Percentiles rank a stretch among this genome's conserved stretches.
These are phyloP conservation scores for Philhelius pedissequus DNA, from an alignment of 2,888 invertebrate species.

Conservation along the genomic window DNA sequence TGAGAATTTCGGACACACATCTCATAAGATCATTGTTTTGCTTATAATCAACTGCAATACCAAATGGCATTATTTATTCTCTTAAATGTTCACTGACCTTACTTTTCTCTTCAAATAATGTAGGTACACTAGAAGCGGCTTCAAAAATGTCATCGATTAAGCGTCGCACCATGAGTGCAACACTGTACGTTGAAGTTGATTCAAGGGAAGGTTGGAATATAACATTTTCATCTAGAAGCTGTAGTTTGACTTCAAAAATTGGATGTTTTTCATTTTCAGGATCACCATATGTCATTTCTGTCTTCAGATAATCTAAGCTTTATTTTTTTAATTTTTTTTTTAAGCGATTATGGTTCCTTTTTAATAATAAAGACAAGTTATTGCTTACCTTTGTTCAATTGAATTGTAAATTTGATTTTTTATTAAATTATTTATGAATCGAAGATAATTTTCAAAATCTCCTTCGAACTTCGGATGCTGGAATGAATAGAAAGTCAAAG, in stretches of 20 bases:
- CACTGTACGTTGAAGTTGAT: constrained; percentile 83
- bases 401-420: constrained; percentile 23
- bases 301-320: constrained; percentile 76
- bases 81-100: neutral
- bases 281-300: constrained; percentile 73
- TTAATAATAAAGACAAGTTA: neutral
- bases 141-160: constrained; percentile 41
- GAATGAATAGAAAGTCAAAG: neutral
- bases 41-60: constrained; percentile 12
- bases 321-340: no score
- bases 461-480: neutral
- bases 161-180: constrained; percentile 83
- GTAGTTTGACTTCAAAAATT: constrained; percentile 88
- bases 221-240: constrained; percentile 86
- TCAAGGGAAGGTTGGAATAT: constrained; percentile 88
- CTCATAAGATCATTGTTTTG: neutral
- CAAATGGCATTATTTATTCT: neutral
- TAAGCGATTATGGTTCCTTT: neutral
- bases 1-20: neutral
- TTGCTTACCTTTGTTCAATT: constrained; percentile 23
- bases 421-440: constrained; percentile 30
- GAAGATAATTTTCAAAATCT: constrained; percentile 24
- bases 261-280: constrained; percentile 77
- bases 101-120: constrained; percentile 20
- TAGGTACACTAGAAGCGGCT: constrained; percentile 34